Evolutionary conservation across 2,797 vertebrate genomes (phyloP).

Genomic region (Falco rusticolus): DNA sequence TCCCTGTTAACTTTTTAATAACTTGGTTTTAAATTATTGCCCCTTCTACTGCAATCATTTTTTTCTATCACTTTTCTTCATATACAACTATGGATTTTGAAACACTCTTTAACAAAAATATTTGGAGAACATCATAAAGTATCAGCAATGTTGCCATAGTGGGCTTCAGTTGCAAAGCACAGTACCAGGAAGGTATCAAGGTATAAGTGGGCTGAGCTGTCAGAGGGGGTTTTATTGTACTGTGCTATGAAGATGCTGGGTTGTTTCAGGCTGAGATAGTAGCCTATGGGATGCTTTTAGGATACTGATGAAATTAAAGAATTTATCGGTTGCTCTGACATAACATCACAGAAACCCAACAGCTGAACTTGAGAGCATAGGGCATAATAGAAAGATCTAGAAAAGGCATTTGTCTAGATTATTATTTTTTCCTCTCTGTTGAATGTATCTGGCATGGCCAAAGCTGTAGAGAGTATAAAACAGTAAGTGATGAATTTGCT

Average conservation of each 20-base stretch:
- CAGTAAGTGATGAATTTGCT: neutral
- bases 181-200: neutral
- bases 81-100: neutral
- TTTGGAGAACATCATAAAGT: neutral
- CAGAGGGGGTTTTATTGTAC: neutral
- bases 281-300: neutral
- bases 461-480: neutral
- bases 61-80: neutral
- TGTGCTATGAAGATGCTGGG: neutral
- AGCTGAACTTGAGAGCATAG: neutral
- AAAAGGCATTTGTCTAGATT: neutral
- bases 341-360: neutral
- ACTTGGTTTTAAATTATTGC: neutral
- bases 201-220: neutral
- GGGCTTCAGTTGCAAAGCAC: neutral
- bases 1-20: neutral
- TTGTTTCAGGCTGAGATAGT: neutral
- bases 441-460: neutral
- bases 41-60: neutral
- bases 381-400: neutral
- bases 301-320: neutral
- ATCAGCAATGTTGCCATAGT: neutral
- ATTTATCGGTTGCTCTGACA: neutral
- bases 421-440: neutral
- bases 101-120: neutral